Evolutionary conservation across 1,140 invertebrate genomes (phyloP).

Genomic region (Cydia fagiglandana): DNA sequence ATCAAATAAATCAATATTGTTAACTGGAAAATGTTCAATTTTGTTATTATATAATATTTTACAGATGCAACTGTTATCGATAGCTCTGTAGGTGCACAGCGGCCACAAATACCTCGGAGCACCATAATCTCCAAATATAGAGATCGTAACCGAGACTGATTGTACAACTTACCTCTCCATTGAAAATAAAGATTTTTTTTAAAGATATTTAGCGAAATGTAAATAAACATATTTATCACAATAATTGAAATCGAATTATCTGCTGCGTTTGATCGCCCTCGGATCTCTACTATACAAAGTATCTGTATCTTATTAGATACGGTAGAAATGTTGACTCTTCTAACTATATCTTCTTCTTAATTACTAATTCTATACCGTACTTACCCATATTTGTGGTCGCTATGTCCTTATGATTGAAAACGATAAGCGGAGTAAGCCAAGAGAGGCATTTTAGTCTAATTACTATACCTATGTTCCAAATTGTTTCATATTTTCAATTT

Average conservation of each 20-base stretch:
- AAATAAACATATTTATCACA: too few relatives aligned
- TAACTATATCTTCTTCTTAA: neutral
- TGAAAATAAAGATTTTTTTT: too few relatives aligned
- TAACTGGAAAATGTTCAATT: neutral
- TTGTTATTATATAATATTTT: neutral
- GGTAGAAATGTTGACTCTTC: too few relatives aligned
- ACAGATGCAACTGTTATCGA: neutral
- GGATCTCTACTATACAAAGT: too few relatives aligned
- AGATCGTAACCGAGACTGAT: too few relatives aligned
- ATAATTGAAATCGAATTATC: too few relatives aligned
- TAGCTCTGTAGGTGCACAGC: too few relatives aligned
- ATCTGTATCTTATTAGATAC: too few relatives aligned
- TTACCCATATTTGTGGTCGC: neutral
- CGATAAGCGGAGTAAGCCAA: neutral
- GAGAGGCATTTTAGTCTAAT: conserved; percentile 3
- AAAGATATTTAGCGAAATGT: too few relatives aligned
- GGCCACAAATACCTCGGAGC: neutral
- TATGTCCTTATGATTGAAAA: neutral
- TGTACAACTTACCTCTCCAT: too few relatives aligned
- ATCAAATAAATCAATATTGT: neutral
- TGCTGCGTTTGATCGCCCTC: too few relatives aligned
- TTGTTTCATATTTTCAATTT: neutral
- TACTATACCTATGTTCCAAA: neutral
- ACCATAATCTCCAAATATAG: too few relatives aligned
- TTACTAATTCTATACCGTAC: neutral